phyloP scores from a whole-genome alignment of 2,113 vertebrate genomes.

The Salminus brasiliensis region DNA sequence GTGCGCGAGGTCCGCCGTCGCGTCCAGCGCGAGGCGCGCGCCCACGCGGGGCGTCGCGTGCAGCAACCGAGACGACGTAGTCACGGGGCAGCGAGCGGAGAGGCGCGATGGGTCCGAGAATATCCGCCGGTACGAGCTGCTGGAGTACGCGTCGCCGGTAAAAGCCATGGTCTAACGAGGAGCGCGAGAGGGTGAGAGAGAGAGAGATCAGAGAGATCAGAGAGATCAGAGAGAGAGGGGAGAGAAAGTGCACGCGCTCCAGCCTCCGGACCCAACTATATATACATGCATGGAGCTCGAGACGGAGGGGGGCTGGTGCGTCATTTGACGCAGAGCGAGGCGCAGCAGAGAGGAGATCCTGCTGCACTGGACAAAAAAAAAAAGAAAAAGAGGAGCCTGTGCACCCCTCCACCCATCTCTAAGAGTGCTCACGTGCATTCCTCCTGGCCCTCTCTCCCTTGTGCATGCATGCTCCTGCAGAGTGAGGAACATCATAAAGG shows the following conservation, averaged over 20 bases:
- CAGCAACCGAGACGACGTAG: background rate
- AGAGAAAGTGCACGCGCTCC: too few relatives aligned
- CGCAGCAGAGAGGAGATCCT: constrained; percentile 63
- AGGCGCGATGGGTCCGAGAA: constrained; percentile 74
- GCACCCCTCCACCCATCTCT: background rate
- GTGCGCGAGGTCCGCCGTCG: constrained; percentile 73
- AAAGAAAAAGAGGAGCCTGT: constrained; percentile 58
- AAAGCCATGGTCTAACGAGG: constrained; percentile 70
- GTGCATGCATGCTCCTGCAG: too few relatives aligned
- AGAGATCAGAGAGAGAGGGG: constrained; percentile 18
- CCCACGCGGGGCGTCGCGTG: too few relatives aligned
- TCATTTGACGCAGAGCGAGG: background rate
- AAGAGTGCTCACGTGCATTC: background rate
- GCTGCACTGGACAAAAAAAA: constrained; percentile 70
- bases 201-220: too few relatives aligned
- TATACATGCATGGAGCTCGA: too few relatives aligned
- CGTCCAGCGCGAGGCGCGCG: constrained; percentile 59
- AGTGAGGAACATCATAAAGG: too few relatives aligned
- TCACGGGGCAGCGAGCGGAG: constrained; percentile 52
- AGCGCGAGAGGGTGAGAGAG: constrained; percentile 34
- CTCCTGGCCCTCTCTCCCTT: background rate
- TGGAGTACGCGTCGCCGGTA: constrained; percentile 72
- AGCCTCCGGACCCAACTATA: too few relatives aligned
- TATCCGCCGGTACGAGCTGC: constrained; percentile 79
- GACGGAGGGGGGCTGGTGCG: too few relatives aligned